phyloP scores from a whole-genome alignment of 2,888 invertebrate species.

The Nomada flava region DNA sequence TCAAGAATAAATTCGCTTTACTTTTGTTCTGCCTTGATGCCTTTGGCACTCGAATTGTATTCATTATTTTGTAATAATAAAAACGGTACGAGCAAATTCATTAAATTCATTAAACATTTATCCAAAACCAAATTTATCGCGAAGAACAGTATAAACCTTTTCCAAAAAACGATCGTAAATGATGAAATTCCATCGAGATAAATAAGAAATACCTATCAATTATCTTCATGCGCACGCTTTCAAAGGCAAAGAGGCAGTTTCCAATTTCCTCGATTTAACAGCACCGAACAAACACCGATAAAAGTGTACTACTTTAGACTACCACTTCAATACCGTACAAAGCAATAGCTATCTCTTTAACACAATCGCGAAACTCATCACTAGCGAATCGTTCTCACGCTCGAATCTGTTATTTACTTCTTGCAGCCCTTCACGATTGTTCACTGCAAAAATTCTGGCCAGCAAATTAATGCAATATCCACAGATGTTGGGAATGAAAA shows the following conservation, averaged over 20 bases:
- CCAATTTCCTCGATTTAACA: conserved; percentile 46
- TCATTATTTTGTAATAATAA: too few relatives aligned
- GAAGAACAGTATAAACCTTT: too few relatives aligned
- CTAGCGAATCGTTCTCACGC: conserved; percentile 33
- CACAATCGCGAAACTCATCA: conserved; percentile 6
- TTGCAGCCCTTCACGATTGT: not conserved
- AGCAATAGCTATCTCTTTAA: conserved; percentile 7
- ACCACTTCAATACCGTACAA: conserved; percentile 14
- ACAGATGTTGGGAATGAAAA: too few relatives aligned
- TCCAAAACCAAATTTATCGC: too few relatives aligned
- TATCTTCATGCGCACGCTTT: conserved; percentile 16
- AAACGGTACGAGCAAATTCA: too few relatives aligned
- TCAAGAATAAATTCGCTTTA: too few relatives aligned
- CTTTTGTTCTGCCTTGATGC: too few relatives aligned
- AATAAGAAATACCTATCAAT: conserved; percentile 8
- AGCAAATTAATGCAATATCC: too few relatives aligned
- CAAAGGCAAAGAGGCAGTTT: conserved; percentile 20
- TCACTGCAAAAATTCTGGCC: not conserved
- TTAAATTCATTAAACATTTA: too few relatives aligned
- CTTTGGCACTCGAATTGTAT: too few relatives aligned
- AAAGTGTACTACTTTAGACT: conserved; percentile 29
- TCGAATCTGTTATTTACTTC: not conserved
- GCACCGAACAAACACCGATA: conserved; percentile 32
- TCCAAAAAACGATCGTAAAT: not conserved
- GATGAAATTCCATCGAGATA: not conserved